Evolutionary conservation across 1,140 invertebrate species (phyloP).

Genomic region (Oryctes rhinoceros): DNA sequence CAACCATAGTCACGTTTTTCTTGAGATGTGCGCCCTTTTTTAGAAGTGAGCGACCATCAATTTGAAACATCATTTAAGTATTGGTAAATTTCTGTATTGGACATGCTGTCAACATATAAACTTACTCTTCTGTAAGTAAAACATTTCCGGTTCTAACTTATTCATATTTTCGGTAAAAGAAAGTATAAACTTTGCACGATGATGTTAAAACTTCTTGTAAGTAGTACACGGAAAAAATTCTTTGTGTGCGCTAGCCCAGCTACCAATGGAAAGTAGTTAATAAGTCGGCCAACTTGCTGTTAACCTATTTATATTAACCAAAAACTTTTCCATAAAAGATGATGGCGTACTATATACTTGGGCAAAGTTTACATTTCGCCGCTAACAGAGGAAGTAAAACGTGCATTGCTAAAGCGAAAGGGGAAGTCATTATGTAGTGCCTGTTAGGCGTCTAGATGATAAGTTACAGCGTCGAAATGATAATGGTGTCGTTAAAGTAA

Average conservation of each 20-base stretch:
- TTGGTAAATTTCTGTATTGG: too few relatives aligned
- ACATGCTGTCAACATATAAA: too few relatives aligned
- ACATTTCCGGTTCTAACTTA: too few relatives aligned
- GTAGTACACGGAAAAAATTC: too few relatives aligned
- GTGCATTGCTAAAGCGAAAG: not conserved
- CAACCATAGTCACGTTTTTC: too few relatives aligned
- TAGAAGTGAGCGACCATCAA: too few relatives aligned
- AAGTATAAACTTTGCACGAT: too few relatives aligned
- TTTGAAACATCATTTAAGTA: too few relatives aligned
- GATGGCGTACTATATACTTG: not conserved
- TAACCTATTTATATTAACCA: conserved; percentile 28
- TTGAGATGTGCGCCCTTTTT: too few relatives aligned
- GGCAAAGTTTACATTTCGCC: not conserved
- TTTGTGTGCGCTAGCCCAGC: not conserved
- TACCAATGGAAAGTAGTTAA: conserved; percentile 2
- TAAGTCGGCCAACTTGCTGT: not conserved
- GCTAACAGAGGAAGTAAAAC: not conserved
- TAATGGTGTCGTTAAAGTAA: not conserved
- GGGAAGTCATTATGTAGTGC: conserved; percentile 13
- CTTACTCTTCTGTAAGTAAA: too few relatives aligned
- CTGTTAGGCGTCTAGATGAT: conserved; percentile 11
- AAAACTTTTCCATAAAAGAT: conserved; percentile 2
- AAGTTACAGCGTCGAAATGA: not conserved
- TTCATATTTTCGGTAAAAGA: too few relatives aligned
- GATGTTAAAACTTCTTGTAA: too few relatives aligned